A percentile compares a stretch with the other conserved stretches of the same genome.
phyloP scores from a whole-genome alignment of 2,888 invertebrate genomes.

The Diplazon laetatorius region DNA sequence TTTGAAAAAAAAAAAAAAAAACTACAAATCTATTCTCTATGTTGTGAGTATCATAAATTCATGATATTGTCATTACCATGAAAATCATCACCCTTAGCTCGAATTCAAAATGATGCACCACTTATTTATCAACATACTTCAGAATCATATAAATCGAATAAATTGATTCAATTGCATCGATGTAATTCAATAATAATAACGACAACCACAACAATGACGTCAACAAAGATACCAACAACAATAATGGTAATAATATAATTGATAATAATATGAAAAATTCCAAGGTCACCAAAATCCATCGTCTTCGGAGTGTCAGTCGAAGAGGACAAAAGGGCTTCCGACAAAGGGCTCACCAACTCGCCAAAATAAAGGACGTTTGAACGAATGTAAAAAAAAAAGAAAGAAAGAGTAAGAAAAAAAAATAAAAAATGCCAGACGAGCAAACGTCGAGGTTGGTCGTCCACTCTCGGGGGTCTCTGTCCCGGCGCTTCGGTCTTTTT shows the following conservation, averaged over 20 bases:
- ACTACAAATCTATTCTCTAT: too few relatives aligned
- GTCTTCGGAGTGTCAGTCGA: neutral
- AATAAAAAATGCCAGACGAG: too few relatives aligned
- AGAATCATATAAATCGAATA: neutral
- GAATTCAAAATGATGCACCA: too few relatives aligned
- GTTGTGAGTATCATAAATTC: neutral
- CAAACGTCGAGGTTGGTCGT: constrained; percentile 32
- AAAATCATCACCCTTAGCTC: too few relatives aligned
- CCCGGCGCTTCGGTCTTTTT: constrained; percentile 48
- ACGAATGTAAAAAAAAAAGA: constrained; percentile 29
- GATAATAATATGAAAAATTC: neutral
- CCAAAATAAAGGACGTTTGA: constrained; percentile 16
- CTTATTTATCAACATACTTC: neutral
- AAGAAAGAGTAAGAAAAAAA: too few relatives aligned
- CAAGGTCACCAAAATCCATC: constrained; percentile 13
- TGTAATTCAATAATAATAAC: too few relatives aligned
- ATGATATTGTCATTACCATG: too few relatives aligned
- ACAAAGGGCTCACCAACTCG: constrained; percentile 25
- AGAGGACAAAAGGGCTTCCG: constrained; percentile 12
- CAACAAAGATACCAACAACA: too few relatives aligned
- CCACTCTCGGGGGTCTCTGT: neutral
- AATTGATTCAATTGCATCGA: too few relatives aligned
- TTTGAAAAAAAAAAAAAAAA: too few relatives aligned
- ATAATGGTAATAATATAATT: too few relatives aligned
- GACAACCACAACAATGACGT: too few relatives aligned